Evolutionary conservation across 2,888 invertebrate species (phyloP).

Genomic region (Deladenus siricidicola): DNA sequence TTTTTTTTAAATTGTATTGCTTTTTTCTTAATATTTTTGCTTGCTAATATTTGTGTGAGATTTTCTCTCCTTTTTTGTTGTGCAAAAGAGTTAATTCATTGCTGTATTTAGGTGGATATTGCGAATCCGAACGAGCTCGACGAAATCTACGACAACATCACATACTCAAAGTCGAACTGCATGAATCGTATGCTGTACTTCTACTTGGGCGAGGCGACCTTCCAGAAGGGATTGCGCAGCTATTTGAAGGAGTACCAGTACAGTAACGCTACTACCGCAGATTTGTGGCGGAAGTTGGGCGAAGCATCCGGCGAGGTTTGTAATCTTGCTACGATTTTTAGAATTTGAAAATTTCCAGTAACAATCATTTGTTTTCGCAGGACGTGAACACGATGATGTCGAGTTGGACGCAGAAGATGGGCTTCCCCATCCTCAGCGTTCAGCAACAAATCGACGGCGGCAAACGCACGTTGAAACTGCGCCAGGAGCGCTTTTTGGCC

Average conservation of each 20-base stretch:
- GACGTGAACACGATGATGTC: slow-evolving; percentile 86
- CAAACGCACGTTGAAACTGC: slow-evolving; percentile 62
- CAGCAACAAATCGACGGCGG: slow-evolving; percentile 23
- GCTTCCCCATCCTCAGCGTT: slow-evolving; percentile 74
- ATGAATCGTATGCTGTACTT: slow-evolving; percentile 82
- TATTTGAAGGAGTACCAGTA: slow-evolving; percentile 80
- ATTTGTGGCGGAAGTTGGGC: slow-evolving; percentile 81
- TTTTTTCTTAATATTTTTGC: too few species aligned
- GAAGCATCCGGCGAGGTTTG: slow-evolving; percentile 66
- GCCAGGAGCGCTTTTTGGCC: slow-evolving; percentile 74
- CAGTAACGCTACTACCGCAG: slow-evolving; percentile 82
- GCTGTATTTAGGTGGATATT: slow-evolving; percentile 63
- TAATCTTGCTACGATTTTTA: neutral
- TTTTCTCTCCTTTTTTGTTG: too few species aligned
- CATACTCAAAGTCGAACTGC: slow-evolving; percentile 89
- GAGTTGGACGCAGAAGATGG: slow-evolving; percentile 90
- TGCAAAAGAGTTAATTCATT: too few species aligned
- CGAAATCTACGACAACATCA: slow-evolving; percentile 88
- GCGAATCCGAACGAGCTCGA: slow-evolving; percentile 88
- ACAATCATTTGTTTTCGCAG: slow-evolving; percentile 54
- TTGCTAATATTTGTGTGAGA: neutral
- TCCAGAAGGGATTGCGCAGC: slow-evolving; percentile 74
- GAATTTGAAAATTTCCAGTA: neutral
- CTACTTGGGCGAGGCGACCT: slow-evolving; percentile 74
- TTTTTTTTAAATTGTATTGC: too few species aligned